Evolutionary conservation across 2,113 vertebrate genomes (phyloP).

Genomic region (Chloropsis cyanopogon): DNA sequence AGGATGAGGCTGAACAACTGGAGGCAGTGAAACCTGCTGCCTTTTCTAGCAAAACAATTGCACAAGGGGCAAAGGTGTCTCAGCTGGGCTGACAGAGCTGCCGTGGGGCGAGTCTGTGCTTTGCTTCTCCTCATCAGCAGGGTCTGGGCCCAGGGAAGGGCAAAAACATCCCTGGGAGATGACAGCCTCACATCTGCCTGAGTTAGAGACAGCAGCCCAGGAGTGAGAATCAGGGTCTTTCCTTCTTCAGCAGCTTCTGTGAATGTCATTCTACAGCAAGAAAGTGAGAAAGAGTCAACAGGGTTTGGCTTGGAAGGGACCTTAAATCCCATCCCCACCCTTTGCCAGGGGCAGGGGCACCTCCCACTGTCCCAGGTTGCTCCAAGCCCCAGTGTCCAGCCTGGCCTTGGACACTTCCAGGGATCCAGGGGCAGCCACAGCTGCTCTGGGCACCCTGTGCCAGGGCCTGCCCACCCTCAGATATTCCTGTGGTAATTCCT

Average conservation of each 20-base stretch:
- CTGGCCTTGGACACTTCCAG: background rate
- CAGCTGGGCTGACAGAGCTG: background rate
- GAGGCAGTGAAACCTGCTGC: background rate
- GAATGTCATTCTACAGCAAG: background rate
- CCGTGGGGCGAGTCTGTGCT: background rate
- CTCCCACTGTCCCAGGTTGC: background rate
- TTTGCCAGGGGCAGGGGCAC: background rate
- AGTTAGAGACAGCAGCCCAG: background rate
- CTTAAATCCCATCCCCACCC: background rate
- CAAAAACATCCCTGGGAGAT: background rate
- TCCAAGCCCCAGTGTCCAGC: background rate
- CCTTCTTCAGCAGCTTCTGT: background rate
- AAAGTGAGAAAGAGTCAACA: background rate
- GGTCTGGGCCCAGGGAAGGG: background rate
- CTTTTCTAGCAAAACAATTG: background rate
- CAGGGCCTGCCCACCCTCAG: background rate
- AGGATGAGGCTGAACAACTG: background rate
- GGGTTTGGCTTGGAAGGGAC: background rate
- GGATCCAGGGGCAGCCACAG: background rate
- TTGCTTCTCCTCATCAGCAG: background rate
- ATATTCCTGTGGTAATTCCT: background rate
- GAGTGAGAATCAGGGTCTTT: fast-evolving
- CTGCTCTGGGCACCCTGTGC: background rate
- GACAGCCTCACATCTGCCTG: background rate
- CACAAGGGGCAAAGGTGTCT: background rate